Evolutionary conservation across 2,797 vertebrate genomes (phyloP).

Genomic region (Anguilla megastoma): DNA sequence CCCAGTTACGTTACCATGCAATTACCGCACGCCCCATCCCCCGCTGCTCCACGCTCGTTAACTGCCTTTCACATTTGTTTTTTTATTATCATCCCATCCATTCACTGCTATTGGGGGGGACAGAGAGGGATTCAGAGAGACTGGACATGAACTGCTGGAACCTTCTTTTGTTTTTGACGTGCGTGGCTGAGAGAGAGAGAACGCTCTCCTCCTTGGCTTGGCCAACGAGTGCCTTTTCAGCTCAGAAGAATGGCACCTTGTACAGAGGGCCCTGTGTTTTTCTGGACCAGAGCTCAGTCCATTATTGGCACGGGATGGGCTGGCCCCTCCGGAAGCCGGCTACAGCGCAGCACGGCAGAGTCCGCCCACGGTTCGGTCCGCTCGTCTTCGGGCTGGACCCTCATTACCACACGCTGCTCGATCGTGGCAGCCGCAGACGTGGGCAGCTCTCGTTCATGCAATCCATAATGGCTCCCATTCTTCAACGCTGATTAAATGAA

Average conservation of each 20-base stretch:
- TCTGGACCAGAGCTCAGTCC: background rate
- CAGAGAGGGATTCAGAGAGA: background rate
- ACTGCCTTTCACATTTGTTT: background rate
- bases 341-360: background rate
- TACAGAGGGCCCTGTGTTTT: background rate
- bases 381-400: background rate
- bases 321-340: background rate
- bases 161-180: background rate
- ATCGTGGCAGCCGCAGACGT: background rate
- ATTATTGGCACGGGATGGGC: background rate
- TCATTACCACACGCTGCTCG: background rate
- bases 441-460: background rate
- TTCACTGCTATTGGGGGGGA: background rate
- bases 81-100: background rate
- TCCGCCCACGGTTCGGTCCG: background rate
- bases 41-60: background rate
- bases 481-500: background rate
- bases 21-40: background rate
- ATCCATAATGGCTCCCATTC: background rate
- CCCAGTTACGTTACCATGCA: background rate
- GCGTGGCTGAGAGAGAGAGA: background rate
- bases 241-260: slow-evolving; percentile 5
- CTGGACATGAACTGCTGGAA: background rate
- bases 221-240: background rate
- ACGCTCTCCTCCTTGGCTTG: background rate